Evolutionary conservation across 2,113 vertebrate species (phyloP).

Genomic region (Addax nasomaculatus): DNA sequence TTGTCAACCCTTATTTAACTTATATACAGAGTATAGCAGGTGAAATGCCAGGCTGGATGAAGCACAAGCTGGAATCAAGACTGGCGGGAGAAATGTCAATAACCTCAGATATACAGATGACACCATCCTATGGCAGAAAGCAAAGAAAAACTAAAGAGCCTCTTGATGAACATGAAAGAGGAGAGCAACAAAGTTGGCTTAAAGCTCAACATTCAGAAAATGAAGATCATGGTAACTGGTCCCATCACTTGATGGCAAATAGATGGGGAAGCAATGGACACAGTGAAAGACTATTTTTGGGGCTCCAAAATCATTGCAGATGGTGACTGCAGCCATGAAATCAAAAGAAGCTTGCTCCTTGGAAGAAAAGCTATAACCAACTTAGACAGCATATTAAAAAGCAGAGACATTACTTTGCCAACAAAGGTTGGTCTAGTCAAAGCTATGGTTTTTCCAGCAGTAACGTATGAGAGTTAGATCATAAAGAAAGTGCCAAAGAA

Average conservation of each 20-base stretch:
- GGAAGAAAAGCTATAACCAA: background rate
- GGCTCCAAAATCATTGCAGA: background rate
- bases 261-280: background rate
- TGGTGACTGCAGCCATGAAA: background rate
- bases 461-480: background rate
- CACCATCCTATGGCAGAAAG: background rate
- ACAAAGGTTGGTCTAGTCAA: background rate
- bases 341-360: background rate
- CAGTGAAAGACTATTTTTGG: background rate
- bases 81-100: background rate
- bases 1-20: background rate
- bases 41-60: background rate
- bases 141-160: background rate
- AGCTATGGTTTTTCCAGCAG: background rate
- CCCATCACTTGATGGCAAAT: background rate
- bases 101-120: background rate
- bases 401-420: background rate
- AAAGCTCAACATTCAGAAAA: background rate
- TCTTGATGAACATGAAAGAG: background rate
- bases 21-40: background rate
- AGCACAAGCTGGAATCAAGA: background rate
- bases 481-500: background rate
- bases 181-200: rapidly evolving
- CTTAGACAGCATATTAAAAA: background rate
- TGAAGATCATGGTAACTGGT: background rate